Base-by-base conservation (phyloP, 1,140 invertebrate genomes). In the Sycophaga agraensis region DNA sequence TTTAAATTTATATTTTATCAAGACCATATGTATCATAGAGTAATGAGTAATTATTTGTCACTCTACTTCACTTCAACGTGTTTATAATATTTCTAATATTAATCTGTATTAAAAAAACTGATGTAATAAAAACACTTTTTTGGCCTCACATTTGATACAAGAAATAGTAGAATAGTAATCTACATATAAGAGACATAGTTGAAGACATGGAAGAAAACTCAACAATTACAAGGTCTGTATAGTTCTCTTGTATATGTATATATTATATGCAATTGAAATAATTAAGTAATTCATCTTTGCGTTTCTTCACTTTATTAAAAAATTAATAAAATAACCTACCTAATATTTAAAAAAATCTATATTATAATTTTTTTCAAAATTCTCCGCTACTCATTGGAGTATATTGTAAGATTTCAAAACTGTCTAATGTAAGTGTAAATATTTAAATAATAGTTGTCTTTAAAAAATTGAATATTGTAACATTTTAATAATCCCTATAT, bases 61-160 rank as follows among this genome's bases (percentile, higher is more conserved):
- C 59, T 28, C 22, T 28, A 56, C 34, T 56, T n/a, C n/a, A 61
- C 14, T 17, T 54, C n/a, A 61, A 61, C 59, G n/a, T 34, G 68
- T 70, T 65, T 73, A 74, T 72, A 68, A 68, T 74, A 68, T 63
- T 72, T 75, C 46, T 66, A 63, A 69, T 69, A 68, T 68, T 72
- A 65, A 64, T 70, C 57, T 74, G 54, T 63, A 68, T 54, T 59
- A 72, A 74, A 76, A 71, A 78, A 76, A 77, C 66, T 73, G 70
- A 77, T 66, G 66, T 74, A 73, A 77, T 75, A 72, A 76, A 77
- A 75, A 73, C 66, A 68, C 66, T 74, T 73, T 37, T 75, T 77
- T 78, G 77, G 76, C 75, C 75, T 77, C 73, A 67, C 53, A 65
- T 73, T 70, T 67, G 50, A 68, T 68, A 72, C 50, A 72, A 43